Evolutionary conservation across 2,888 invertebrate species (phyloP).

Genomic region (Agrenia bidenticulata): DNA sequence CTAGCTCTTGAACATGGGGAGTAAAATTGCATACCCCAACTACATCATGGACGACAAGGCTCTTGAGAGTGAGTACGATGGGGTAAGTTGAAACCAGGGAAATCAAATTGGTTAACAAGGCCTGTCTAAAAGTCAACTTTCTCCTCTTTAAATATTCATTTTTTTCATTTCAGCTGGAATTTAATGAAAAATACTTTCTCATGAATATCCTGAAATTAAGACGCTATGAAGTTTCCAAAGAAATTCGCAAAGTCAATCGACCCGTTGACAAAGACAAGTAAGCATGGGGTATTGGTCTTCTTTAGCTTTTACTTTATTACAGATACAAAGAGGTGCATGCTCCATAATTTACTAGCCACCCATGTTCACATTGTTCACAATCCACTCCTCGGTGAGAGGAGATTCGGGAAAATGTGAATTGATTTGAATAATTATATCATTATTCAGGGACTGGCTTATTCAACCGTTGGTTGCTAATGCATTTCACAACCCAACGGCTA

Average conservation of each 20-base stretch:
- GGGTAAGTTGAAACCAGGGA: slow-evolving; percentile 56
- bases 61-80: slow-evolving; percentile 60
- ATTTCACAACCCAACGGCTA: slow-evolving; percentile 63
- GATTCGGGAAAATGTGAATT: too few relatives aligned
- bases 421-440: neutral
- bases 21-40: slow-evolving; percentile 62
- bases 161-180: slow-evolving; percentile 52
- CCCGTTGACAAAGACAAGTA: slow-evolving; percentile 55
- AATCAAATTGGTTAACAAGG: slow-evolving; percentile 1
- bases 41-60: slow-evolving; percentile 59
- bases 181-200: slow-evolving; percentile 54
- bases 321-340: too few relatives aligned
- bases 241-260: slow-evolving; percentile 54
- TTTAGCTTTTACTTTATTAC: too few relatives aligned
- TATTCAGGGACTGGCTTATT: slow-evolving; percentile 56
- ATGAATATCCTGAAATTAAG: slow-evolving; percentile 55
- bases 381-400: too few relatives aligned
- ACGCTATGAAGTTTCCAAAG: slow-evolving; percentile 54
- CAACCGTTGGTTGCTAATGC: slow-evolving; percentile 62
- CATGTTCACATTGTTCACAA: too few relatives aligned
- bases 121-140: slow-evolving; percentile 2
- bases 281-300: too few relatives aligned
- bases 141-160: neutral
- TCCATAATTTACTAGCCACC: slow-evolving; percentile 2
- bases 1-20: slow-evolving; percentile 57